Evolutionary conservation across 2,113 vertebrate species (phyloP), one percentile per base, ranked within the genome.

Genomic region (Barbus barbus): DNA sequence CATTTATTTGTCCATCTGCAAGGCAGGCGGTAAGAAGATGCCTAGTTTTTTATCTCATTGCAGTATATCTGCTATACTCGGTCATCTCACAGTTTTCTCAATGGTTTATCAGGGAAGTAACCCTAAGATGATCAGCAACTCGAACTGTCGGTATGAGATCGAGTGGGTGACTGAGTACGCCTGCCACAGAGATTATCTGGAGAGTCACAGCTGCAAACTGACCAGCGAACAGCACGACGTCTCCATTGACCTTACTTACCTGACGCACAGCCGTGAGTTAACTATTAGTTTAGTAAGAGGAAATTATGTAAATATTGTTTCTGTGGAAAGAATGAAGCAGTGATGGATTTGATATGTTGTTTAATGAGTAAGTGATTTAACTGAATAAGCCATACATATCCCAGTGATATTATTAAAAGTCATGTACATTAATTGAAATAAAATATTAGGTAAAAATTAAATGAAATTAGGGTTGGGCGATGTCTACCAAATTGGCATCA

Each of bases 131-230:
- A 97, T 94, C 0, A 96, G 97, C 0, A 94, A 93, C 72, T 91
- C 91, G 5, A 97, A 97, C 89, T 99, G 98, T 83, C 96, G 96
- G 0, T 99, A 95, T 51, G 97, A 99, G 91, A 86, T 99, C 22
- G 95, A 97, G 86, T 99, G 98, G 98, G 90, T 96, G 88, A 99
- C 98, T 0, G 97, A 99, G 65, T 98, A 97, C 8, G 98, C 97
- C 16, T 99, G 98, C 88, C 97, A 97, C 92, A 92, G 96, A 69
- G 97, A 98, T 86, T 99, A 98, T 77, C 88, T 99, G 91, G 96
- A 98, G 89, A 99, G 97, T 26, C 72, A 87, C 4, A 87, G 0
- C 86, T 99, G 98, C 88, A 88, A 71, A 56, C 91, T 99, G 83
- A 97, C 90, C 91, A 95, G 88, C 22, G 71, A 92, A 2, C 96